phyloP scores from a whole-genome alignment of 2,797 vertebrate species.

The Neosalanx taihuensis region DNA sequence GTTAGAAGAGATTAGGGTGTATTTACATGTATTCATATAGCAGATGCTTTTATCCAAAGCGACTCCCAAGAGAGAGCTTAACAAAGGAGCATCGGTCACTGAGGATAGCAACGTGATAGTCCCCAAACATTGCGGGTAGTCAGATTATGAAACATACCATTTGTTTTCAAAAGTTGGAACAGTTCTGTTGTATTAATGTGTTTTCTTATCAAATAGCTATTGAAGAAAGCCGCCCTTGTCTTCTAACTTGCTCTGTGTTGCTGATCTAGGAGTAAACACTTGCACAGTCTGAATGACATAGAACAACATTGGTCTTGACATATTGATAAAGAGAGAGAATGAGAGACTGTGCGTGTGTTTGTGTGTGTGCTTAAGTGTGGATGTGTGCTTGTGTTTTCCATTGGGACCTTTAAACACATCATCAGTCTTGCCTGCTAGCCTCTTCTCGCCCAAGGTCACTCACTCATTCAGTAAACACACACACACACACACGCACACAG shows the following conservation, averaged over 20 bases:
- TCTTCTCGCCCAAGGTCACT: conserved; percentile 55
- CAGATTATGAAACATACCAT: too few relatives aligned
- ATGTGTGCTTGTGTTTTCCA: conserved; percentile 17
- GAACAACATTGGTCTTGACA: conserved; percentile 34
- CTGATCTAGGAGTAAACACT: conserved; percentile 28
- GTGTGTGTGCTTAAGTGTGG: conserved; percentile 9
- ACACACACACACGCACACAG: conserved; percentile 7
- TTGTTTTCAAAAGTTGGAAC: too few relatives aligned
- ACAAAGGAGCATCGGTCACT: too few relatives aligned
- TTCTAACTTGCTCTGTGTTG: neutral
- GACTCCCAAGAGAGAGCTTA: too few relatives aligned
- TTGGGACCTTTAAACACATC: conserved; percentile 44
- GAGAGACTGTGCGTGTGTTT: conserved; percentile 10
- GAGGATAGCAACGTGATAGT: too few relatives aligned
- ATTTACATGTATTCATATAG: too few relatives aligned
- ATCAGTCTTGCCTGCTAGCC: conserved; percentile 44
- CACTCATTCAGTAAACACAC: conserved; percentile 22
- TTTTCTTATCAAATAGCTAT: too few relatives aligned
- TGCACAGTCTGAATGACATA: conserved; percentile 35
- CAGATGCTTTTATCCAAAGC: too few relatives aligned
- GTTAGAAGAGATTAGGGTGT: too few relatives aligned
- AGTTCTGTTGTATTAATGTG: too few relatives aligned
- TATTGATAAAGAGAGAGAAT: conserved; percentile 27
- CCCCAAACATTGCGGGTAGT: too few relatives aligned
- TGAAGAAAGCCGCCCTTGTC: neutral